phyloP scores from a whole-genome alignment of 1,140 invertebrate genomes.

The Paracyclopina nana region DNA sequence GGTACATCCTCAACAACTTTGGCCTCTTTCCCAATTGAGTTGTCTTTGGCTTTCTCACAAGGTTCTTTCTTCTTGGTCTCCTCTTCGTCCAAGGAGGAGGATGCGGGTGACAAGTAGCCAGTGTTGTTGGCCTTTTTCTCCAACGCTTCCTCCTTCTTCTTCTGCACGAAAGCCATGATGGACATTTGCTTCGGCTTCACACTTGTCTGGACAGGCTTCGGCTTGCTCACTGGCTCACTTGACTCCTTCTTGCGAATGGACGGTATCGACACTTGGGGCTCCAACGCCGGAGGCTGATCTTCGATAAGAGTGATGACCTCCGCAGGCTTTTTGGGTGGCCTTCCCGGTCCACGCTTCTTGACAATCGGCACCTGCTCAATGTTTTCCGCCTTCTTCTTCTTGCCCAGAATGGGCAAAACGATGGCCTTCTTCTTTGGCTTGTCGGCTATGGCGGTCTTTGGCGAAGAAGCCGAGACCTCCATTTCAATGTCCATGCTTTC shows the following conservation, averaged over 20 bases:
- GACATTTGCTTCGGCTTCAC: constrained; percentile 3
- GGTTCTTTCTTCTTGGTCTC: not conserved
- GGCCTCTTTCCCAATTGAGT: too few species aligned
- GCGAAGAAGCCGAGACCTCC: not conserved
- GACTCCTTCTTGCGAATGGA: not conserved
- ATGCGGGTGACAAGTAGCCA: too few species aligned
- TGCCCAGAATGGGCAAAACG: not conserved
- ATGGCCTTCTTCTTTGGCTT: not conserved
- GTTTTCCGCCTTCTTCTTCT: not conserved
- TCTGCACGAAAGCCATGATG: not conserved
- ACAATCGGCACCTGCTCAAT: too few species aligned
- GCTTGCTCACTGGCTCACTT: not conserved
- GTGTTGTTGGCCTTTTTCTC: not conserved
- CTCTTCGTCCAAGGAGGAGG: too few species aligned
- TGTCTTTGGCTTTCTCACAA: not conserved
- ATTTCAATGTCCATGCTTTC: not conserved
- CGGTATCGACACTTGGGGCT: not conserved
- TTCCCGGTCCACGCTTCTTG: too few species aligned
- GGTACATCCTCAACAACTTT: not conserved
- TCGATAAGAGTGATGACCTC: too few species aligned
- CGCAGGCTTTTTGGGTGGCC: too few species aligned
- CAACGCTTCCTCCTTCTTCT: not conserved
- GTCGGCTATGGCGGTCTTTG: not conserved
- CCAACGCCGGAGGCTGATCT: not conserved
- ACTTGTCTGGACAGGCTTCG: not conserved